Base-by-base conservation (phyloP, 2,113 vertebrate species). In the Spheniscus mendiculus region DNA sequence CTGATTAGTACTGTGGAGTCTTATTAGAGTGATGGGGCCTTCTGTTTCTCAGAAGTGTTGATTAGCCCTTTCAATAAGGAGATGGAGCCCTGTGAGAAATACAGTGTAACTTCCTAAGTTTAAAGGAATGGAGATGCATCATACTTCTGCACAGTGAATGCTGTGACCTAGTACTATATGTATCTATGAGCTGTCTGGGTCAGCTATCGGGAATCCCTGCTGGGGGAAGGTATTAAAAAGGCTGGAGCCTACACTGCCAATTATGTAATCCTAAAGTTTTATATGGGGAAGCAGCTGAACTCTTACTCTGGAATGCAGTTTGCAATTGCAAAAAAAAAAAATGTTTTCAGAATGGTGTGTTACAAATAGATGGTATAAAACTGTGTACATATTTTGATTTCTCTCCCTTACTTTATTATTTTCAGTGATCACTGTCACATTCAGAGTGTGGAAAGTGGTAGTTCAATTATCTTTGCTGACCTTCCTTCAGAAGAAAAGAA, bases 401-500 rank as follows among this genome's bases (percentile, higher is more conserved):
- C 52, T 94, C 32, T 93, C 6, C 53, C 17, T 63, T 71, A 36
- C 15, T 69, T 86, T 67, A 27, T 94, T 95, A 77, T 81, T 93
- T 87, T 42, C 83, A 98, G 98, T n/a, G 65, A 80, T 67, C 34
- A 30, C 6, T 87, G 25, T 84, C 67, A 10, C 16, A n/a, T 97
- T 74, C 96, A 96, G 92, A 94, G 91, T 50, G 93, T 98, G 88
- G 98, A 98, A 88, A 98, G 97, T 88, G 92, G 38, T 53, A 98
- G 98, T 89, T 99, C 99, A 6, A 99, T 99, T 72, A 97, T 99
- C 93, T 99, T 99, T 93, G 98, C 99, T 73, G 99, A 99, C 77
- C 93, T 94, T 36, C 95, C 97, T 70, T 89, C 97, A 38, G 63
- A 97, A 87, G 96, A 95, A 77, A 69, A 93, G 67, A 96, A 97